Evolutionary conservation across 1,140 invertebrate species (phyloP).

Genomic region (Manduca sexta): DNA sequence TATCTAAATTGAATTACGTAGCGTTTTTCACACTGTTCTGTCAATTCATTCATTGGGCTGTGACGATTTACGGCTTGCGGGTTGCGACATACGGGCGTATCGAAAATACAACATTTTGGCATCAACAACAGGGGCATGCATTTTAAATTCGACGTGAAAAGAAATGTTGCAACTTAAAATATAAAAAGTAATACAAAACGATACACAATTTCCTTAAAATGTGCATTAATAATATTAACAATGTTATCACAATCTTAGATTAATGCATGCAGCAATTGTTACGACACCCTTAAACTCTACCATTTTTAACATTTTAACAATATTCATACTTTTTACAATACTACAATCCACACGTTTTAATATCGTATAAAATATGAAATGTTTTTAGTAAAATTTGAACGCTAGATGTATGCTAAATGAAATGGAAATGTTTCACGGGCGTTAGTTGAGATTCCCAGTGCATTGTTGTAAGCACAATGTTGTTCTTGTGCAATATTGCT

Average conservation of each 20-base stretch:
- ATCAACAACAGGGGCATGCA: neutral
- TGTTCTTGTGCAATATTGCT: slow-evolving; percentile 57
- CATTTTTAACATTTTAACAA: too few relatives aligned
- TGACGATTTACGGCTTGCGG: slow-evolving; percentile 14
- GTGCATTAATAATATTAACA: too few relatives aligned
- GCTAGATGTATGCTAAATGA: slow-evolving; percentile 15
- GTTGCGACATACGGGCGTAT: slow-evolving; percentile 19
- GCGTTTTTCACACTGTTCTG: slow-evolving; percentile 48
- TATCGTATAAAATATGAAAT: slow-evolving; percentile 6
- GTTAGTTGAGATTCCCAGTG: slow-evolving; percentile 34
- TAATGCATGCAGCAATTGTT: too few relatives aligned
- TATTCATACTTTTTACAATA: neutral
- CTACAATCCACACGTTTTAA: neutral
- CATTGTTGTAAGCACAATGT: slow-evolving; percentile 47
- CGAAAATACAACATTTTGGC: neutral
- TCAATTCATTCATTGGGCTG: slow-evolving; percentile 29
- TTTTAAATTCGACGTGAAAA: neutral
- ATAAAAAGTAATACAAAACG: neutral
- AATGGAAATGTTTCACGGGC: slow-evolving; percentile 26
- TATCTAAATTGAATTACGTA: slow-evolving; percentile 39
- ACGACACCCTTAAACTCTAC: too few relatives aligned
- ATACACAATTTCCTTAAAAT: too few relatives aligned
- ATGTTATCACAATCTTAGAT: too few relatives aligned
- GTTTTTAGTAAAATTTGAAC: neutral
- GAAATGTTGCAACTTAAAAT: neutral